Conservation (phyloP, 2,113 vertebrate genomes). For the Lates calcarifer region DNA sequence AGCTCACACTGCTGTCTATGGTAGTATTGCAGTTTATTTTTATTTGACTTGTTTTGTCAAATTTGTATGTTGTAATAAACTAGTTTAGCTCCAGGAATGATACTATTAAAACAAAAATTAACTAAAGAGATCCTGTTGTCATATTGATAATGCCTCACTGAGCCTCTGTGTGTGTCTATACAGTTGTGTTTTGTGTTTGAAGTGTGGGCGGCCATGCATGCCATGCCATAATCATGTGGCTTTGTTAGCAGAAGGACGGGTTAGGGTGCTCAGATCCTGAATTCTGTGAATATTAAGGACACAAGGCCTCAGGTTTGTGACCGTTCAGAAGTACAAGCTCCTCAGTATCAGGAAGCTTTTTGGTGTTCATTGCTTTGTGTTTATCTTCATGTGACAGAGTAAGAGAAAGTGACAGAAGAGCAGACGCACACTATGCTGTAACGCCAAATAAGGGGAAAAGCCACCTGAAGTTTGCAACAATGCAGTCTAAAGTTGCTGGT, state of each 20-base stretch:
- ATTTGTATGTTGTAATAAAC: neutral
- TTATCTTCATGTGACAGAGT: neutral
- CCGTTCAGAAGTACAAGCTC: neutral
- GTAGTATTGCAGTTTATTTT: neutral
- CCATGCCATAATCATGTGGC: constrained; percentile 32
- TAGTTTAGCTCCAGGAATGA: neutral
- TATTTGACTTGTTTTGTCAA: neutral
- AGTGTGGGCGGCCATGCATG: constrained; percentile 36
- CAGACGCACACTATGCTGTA: neutral
- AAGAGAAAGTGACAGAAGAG: neutral
- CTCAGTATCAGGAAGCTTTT: neutral
- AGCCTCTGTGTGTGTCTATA: constrained; percentile 2
- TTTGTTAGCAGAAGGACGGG: constrained; percentile 67
- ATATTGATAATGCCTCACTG: neutral
- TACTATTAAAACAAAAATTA: too few relatives aligned
- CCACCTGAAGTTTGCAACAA: neutral
- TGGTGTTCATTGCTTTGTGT: neutral
- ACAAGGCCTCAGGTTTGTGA: neutral
- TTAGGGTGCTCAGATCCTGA: constrained; percentile 37
- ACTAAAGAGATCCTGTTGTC: neutral
- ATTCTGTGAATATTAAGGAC: neutral
- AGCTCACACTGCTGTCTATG: constrained; percentile 10
- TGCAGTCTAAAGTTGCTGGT: constrained; percentile 35
- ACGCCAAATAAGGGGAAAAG: neutral
- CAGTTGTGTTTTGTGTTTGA: constrained; percentile 46